Base-by-base conservation (phyloP, 2,888 invertebrate genomes). In the Formica aserva region DNA sequence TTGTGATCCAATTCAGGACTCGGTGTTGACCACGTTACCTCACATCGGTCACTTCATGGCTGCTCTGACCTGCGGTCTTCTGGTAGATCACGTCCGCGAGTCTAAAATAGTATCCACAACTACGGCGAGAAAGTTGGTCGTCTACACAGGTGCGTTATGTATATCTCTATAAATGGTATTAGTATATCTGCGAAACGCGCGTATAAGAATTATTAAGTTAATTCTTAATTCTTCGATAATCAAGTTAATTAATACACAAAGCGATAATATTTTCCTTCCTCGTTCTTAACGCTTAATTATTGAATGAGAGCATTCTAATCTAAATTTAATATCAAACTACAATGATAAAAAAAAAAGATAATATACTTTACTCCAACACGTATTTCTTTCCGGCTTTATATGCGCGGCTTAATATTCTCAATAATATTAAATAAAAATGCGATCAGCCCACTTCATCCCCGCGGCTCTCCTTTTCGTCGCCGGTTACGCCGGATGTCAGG, bases 401-500 rank as follows among this genome's bases (percentile, higher is more conserved):
- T 3, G 1, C 1, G 3, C 1, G 48, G 48, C 29, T 41, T 41
- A 29, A 15, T 57, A 38, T 13, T 38, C 13, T 26, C 1, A 3
- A 11, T 55, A 57, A 71, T 78, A 67, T 0, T n/a, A 22, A 78
- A 78, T 29, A 3, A 41, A 38, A 41, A 38, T 29, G 13, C 26
- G 22, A 45, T 35, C 87, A 96, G 96, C 96, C 9, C 96, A 96
- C 91, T 96, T 96, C 88, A 95, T 96, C 63, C 96, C 96, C 0
- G 96, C 96, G 22, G 95, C 96, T 1, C 93, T 96, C 60, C 95
- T 96, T 88, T 95, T 96, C 89, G 96, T 96, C n/a, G 94, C 96
- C 48, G 96, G 96, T 22, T 96, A 96, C 90, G 96, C 96, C 1
- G 96, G 96, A 52, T 96, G 96, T 85, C 95, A 96, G 91, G 96